These are phyloP conservation scores for Lymantria monacha DNA, from an alignment of 2,888 invertebrate genomes.

Conservation along the genomic window DNA sequence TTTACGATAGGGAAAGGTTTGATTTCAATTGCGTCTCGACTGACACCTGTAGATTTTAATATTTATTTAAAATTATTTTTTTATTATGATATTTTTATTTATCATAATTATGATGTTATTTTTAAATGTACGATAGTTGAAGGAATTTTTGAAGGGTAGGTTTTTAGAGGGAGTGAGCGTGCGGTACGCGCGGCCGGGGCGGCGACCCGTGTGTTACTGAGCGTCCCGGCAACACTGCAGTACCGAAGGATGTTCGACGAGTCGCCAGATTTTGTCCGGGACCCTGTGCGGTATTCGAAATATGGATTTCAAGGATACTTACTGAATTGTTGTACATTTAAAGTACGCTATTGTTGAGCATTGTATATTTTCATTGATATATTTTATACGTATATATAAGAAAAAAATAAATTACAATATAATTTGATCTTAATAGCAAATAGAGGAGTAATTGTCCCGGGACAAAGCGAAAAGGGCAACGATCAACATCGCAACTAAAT, in stretches of 20 bases:
- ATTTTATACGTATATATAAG: too few relatives aligned
- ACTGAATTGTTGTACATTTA: not conserved
- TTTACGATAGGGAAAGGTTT: slow-evolving; percentile 23
- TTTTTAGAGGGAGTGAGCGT: slow-evolving; percentile 11
- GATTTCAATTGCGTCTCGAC: slow-evolving; percentile 17
- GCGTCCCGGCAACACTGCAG: slow-evolving; percentile 25
- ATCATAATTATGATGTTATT: slow-evolving; percentile 2
- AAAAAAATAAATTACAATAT: too few relatives aligned
- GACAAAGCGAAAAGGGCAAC: too few relatives aligned
- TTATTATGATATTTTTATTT: slow-evolving; percentile 8
- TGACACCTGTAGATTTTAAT: slow-evolving; percentile 46
- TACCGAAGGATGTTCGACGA: slow-evolving; percentile 15
- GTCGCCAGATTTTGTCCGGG: slow-evolving; percentile 13
- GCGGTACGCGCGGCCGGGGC: slow-evolving; percentile 26
- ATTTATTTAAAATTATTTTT: slow-evolving; percentile 12
- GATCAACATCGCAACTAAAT: too few relatives aligned
- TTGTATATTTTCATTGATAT: too few relatives aligned
- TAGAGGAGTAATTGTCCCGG: too few relatives aligned
- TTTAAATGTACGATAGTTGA: slow-evolving; percentile 15
- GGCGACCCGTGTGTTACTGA: slow-evolving; percentile 30
- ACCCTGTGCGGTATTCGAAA: slow-evolving; percentile 5
- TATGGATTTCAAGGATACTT: slow-evolving; percentile 7
- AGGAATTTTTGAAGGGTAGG: slow-evolving; percentile 19
- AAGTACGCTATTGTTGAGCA: not conserved
- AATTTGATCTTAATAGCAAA: too few relatives aligned